These are phyloP conservation scores for Hirundichthys speculiger DNA, from an alignment of 2,113 vertebrate genomes.

Conservation along the genomic window DNA sequence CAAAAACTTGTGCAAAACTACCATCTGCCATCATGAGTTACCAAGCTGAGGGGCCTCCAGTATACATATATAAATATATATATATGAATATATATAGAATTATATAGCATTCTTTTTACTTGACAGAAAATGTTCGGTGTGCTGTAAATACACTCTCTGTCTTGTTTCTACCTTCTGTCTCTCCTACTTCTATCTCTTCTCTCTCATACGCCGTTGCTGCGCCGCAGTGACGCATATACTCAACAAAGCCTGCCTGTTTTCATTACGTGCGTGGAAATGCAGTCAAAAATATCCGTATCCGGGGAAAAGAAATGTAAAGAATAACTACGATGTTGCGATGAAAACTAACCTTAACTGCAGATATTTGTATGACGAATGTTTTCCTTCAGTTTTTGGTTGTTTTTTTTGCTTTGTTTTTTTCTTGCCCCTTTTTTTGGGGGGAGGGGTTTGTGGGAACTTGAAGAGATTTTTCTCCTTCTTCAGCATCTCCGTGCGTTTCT, in stretches of 20 bases:
- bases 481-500: slow-evolving; percentile 68
- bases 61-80: slow-evolving; percentile 81
- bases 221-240: slow-evolving; percentile 75
- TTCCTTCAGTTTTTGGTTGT: slow-evolving; percentile 45
- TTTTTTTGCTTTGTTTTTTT: no score
- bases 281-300: slow-evolving; percentile 65
- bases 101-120: slow-evolving; percentile 86
- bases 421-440: slow-evolving; percentile 22
- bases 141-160: slow-evolving; percentile 80
- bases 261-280: slow-evolving; percentile 79
- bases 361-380: slow-evolving; percentile 77
- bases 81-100: slow-evolving; percentile 83
- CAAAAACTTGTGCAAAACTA: slow-evolving; percentile 42
- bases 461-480: slow-evolving; percentile 45
- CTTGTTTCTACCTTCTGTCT: slow-evolving; percentile 41
- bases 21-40: slow-evolving; percentile 64
- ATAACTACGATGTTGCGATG: slow-evolving; percentile 60
- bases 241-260: slow-evolving; percentile 83
- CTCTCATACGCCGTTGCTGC: slow-evolving; percentile 72
- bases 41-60: slow-evolving; percentile 64
- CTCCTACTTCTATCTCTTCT: slow-evolving; percentile 44
- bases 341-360: slow-evolving; percentile 79
- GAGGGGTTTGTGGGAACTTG: slow-evolving; percentile 23
- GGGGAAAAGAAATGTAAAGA: slow-evolving; percentile 50
- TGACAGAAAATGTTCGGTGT: slow-evolving; percentile 78